Conservation (phyloP, 2,113 vertebrate species). For the Psephotus haematonotus region DNA sequence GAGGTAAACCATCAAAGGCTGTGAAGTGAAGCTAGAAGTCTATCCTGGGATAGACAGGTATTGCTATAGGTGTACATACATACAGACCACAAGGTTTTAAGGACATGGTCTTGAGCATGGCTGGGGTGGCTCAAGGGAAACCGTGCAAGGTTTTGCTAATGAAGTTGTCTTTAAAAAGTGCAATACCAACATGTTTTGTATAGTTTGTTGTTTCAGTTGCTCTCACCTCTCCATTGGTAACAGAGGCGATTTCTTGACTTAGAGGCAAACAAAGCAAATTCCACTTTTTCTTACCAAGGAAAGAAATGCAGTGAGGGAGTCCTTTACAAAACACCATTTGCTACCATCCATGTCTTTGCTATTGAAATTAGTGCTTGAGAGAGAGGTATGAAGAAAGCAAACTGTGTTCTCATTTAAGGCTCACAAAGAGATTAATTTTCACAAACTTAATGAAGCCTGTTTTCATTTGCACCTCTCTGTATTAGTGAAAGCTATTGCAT, state of each 20-base stretch:
- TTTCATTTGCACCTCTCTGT: slow-evolving; percentile 16
- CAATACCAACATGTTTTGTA: background rate
- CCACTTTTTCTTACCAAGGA: background rate
- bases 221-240: background rate
- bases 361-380: background rate
- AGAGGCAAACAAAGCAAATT: background rate
- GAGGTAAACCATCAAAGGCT: background rate
- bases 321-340: background rate
- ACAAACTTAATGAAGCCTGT: background rate
- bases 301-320: background rate
- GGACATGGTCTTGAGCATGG: background rate
- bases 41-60: background rate
- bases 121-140: background rate
- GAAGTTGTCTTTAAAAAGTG: background rate
- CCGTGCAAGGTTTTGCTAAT: background rate
- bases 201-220: background rate
- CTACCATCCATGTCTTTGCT: background rate
- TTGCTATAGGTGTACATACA: background rate
- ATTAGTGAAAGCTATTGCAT: background rate
- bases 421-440: slow-evolving; percentile 9
- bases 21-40: background rate
- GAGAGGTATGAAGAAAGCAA: background rate
- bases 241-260: background rate
- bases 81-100: background rate
- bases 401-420: background rate